Evolutionary conservation across 2,797 vertebrate genomes (phyloP), one percentile per base, ranked within the genome.

Genomic region (Podarcis siculus): DNA sequence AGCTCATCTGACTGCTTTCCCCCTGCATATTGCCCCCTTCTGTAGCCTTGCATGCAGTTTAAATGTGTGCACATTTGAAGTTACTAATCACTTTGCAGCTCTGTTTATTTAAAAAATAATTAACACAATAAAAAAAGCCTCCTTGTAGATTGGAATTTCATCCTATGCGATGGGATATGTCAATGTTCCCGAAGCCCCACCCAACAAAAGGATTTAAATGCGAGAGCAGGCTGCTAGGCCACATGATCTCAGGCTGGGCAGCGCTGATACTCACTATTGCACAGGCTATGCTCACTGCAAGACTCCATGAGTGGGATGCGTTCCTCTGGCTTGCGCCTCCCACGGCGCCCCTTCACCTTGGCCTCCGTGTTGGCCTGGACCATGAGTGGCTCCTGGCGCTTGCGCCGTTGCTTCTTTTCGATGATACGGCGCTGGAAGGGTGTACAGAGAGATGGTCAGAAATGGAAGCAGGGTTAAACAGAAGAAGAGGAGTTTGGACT

Each of bases 381-480:
- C 98, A 98, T 98, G 78, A 98, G 97, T n/a, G 95, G 89, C 87
- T 98, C 97, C 61, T 97, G 94, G 87, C 98, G 97, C 89, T 97
- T 98, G 87, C 97, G 98, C 78, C 97, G 97, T 93, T 98, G 98
- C 93, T 98, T 98, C 94, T 98, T 98, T 73, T 98, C 97, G 92
- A 98, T 90, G 75, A 98, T 96, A 3, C 82, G 96, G 89, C 97
- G 92, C 98, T 98, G 94, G 13, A 42, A 67, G 49, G 25, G 7
- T 49, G 37, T 25, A 64, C 8, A 35, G 67, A 55, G 25, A 15
- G 37, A n/a, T 12, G 9, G 23, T 7, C 45, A 72, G 30, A 5
- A 79, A 75, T 37, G 30, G 72, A 76, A 75, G 79, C 32, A 32
- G 37, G n/a, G 37, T 17, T n/a, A 30, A 55, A 55, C 4, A 23